These are phyloP conservation scores for Drosophila jambulina DNA, from an alignment of 1,140 invertebrate genomes.

Conservation along the genomic window DNA sequence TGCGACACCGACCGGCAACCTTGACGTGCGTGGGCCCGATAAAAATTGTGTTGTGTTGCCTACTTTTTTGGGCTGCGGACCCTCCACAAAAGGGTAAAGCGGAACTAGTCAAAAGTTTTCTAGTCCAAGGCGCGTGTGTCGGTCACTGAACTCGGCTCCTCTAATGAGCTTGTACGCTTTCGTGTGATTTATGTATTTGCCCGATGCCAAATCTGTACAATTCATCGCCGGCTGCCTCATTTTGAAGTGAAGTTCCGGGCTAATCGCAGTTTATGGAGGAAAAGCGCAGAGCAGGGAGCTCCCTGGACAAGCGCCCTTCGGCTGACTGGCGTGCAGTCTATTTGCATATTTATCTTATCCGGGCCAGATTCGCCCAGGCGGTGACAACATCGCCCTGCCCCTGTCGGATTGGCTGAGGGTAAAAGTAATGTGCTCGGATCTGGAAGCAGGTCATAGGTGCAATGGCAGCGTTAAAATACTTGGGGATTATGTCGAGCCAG, in stretches of 20 bases:
- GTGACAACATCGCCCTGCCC: slow-evolving; percentile 58
- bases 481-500: slow-evolving; percentile 66
- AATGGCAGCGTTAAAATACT: slow-evolving; percentile 72
- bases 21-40: slow-evolving; percentile 70
- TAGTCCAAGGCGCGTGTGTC: slow-evolving; percentile 39
- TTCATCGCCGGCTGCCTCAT: slow-evolving; percentile 27
- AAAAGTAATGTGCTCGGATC: slow-evolving; percentile 48
- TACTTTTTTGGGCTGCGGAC: slow-evolving; percentile 47
- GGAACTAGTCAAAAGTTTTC: slow-evolving; percentile 39
- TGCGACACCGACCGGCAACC: slow-evolving; percentile 25
- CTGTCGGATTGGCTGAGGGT: slow-evolving; percentile 64
- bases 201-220: slow-evolving; percentile 23
- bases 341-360: slow-evolving; percentile 80
- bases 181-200: slow-evolving; percentile 62
- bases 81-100: slow-evolving; percentile 57
- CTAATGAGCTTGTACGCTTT: slow-evolving; percentile 35
- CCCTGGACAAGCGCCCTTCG: slow-evolving; percentile 2
- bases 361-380: slow-evolving; percentile 48
- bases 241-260: slow-evolving; percentile 41
- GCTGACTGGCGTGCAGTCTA: slow-evolving; percentile 59
- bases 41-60: slow-evolving; percentile 64
- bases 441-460: slow-evolving; percentile 65
- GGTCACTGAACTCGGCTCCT: slow-evolving; percentile 57
- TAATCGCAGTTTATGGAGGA: slow-evolving; percentile 61
- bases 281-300: slow-evolving; percentile 41